Evolutionary conservation across 2,888 invertebrate genomes (phyloP).

Genomic region (Drosophila austrosaltans): DNA sequence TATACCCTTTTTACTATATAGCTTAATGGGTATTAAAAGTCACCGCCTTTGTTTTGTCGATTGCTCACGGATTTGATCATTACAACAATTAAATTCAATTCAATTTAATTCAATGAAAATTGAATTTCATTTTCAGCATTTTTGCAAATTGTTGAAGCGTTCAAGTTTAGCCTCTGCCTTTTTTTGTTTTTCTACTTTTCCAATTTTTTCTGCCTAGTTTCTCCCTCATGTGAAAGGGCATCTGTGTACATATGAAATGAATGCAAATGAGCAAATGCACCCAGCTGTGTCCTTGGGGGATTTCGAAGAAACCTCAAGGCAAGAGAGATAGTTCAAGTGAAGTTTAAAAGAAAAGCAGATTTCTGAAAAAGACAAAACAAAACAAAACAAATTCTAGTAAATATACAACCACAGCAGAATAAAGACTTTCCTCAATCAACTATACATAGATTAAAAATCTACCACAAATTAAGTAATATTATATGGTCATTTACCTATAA

Average conservation of each 20-base stretch:
- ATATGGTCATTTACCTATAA: too few relatives aligned
- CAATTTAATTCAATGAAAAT: conserved; percentile 44
- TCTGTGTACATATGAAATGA: neutral
- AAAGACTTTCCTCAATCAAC: too few relatives aligned
- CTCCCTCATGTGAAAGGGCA: conserved; percentile 5
- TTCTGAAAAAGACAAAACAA: too few relatives aligned
- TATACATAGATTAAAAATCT: too few relatives aligned
- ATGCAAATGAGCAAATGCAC: conserved; percentile 1
- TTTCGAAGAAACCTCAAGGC: neutral
- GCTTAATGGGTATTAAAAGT: conserved; percentile 1
- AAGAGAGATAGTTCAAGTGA: neutral
- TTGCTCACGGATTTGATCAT: conserved; percentile 36
- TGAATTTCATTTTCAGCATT: conserved; percentile 61
- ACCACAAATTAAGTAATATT: too few relatives aligned
- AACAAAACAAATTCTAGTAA: too few relatives aligned
- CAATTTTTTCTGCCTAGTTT: conserved; percentile 20
- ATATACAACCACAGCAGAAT: too few relatives aligned
- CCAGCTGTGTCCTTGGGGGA: neutral
- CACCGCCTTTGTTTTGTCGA: conserved; percentile 29
- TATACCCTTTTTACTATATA: neutral
- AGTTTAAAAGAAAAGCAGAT: neutral
- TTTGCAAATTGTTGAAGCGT: conserved; percentile 62
- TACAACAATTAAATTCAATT: conserved; percentile 49
- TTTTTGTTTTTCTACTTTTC: conserved; percentile 21
- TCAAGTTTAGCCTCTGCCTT: conserved; percentile 27